phyloP scores from a whole-genome alignment of 1,140 invertebrate genomes.

The Dryas iulia region DNA sequence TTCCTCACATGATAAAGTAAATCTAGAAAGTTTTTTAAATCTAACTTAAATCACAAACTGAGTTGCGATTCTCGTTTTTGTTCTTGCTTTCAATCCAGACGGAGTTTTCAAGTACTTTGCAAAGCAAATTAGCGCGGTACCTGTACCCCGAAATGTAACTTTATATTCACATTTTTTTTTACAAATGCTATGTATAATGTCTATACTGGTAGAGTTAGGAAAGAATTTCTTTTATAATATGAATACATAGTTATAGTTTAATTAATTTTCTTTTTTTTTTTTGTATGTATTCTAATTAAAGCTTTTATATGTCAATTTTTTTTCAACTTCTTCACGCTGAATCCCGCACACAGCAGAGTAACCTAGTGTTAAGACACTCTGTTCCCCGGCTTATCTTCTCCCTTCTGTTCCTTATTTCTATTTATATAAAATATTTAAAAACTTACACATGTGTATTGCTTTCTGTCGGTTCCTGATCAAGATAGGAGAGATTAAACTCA shows the following conservation, averaged over 20 bases:
- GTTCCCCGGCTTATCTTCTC: background rate
- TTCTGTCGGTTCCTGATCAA: too few relatives aligned
- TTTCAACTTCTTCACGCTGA: background rate
- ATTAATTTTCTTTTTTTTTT: too few relatives aligned
- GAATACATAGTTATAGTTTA: background rate
- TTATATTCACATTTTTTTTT: constrained; percentile 20
- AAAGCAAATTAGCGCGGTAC: constrained; percentile 32
- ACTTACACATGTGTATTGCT: too few relatives aligned
- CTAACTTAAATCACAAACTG: constrained; percentile 15
- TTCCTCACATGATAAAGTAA: background rate
- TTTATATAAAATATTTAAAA: too few relatives aligned
- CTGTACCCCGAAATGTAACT: constrained; percentile 24
- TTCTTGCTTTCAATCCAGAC: constrained; percentile 21
- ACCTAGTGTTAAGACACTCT: background rate
- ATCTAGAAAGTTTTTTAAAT: background rate
- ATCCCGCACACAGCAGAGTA: background rate
- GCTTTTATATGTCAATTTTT: background rate
- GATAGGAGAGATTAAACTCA: too few relatives aligned
- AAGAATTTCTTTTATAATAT: background rate
- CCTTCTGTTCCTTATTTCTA: too few relatives aligned
- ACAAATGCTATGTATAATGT: constrained; percentile 16
- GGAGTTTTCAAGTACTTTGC: constrained; percentile 30
- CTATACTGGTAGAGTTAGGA: background rate
- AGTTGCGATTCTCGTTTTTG: constrained; percentile 25
- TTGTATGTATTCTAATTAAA: too few relatives aligned